Conservation (phyloP, 2,888 invertebrate genomes). For the Lucinisca nassula region DNA sequence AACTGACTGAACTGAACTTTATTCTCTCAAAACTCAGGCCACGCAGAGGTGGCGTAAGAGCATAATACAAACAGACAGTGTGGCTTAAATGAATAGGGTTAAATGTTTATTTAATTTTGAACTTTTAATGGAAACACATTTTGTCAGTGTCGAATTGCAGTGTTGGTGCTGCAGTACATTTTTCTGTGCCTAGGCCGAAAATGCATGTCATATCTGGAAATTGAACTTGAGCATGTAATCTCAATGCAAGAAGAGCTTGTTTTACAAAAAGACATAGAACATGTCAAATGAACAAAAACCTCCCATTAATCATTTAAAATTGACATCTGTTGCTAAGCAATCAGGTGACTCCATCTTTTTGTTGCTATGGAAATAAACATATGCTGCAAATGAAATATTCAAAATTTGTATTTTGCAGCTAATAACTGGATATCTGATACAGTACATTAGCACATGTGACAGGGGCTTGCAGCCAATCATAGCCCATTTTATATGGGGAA, state of each 20-base stretch:
- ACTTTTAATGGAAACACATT: no score
- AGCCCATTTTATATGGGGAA: no score
- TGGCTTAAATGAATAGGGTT: no score
- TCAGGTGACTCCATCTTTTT: conserved; percentile 6
- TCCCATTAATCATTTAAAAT: conserved; percentile 8
- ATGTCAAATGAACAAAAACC: background rate
- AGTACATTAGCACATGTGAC: background rate
- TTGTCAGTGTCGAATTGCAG: no score
- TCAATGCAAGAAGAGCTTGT: background rate
- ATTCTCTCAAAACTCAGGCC: no score
- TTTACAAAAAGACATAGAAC: conserved; percentile 10
- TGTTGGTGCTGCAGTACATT: no score
- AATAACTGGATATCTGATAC: background rate
- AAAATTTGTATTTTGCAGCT: background rate
- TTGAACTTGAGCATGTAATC: background rate
- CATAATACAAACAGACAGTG: no score
- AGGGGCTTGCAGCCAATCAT: background rate
- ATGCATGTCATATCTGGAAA: background rate
- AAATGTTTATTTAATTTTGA: no score
- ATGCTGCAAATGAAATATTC: conserved; percentile 11
- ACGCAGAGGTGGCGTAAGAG: no score
- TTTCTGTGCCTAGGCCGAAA: no score
- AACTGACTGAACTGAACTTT: no score
- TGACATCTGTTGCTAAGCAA: conserved; percentile 17
- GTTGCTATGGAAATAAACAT: conserved; percentile 17